Percentiles rank a stretch among this genome's conserved stretches.
Evolutionary conservation across 2,888 invertebrate genomes (phyloP).

Genomic region (Eilema caniola): DNA sequence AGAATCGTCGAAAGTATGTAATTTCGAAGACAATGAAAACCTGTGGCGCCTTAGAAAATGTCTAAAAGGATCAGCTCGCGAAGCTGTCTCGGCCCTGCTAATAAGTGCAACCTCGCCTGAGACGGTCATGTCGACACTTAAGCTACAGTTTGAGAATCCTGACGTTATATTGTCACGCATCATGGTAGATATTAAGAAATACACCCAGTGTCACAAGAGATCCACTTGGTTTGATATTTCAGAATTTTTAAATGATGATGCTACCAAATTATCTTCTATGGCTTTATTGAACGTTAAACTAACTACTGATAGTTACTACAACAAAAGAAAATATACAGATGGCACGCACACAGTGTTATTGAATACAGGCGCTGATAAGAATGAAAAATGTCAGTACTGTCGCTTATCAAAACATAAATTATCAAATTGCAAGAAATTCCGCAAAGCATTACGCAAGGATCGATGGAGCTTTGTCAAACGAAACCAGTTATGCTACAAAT

Average conservation of each 20-base stretch:
- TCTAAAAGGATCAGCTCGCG: too few species aligned
- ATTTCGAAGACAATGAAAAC: too few species aligned
- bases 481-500: slow-evolving; percentile 14
- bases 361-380: too few species aligned
- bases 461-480: slow-evolving; percentile 16
- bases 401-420: slow-evolving; percentile 26
- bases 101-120: too few species aligned
- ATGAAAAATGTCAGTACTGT: slow-evolving; percentile 27
- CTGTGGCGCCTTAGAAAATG: too few species aligned
- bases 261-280: not conserved
- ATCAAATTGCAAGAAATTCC: slow-evolving; percentile 34
- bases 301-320: not conserved
- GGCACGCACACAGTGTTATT: not conserved
- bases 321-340: not conserved
- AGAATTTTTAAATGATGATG: slow-evolving; percentile 8
- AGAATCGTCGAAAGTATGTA: too few species aligned
- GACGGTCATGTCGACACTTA: too few species aligned
- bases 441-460: slow-evolving; percentile 38
- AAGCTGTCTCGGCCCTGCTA: too few species aligned
- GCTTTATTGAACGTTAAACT: slow-evolving; percentile 5
- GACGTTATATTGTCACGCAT: too few species aligned
- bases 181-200: too few species aligned
- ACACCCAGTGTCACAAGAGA: too few species aligned
- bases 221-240: not conserved
- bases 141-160: too few species aligned